Percentiles rank a stretch among this genome's conserved stretches.
phyloP scores from a whole-genome alignment of 2,797 vertebrate genomes.

The Gymnodraco acuticeps region DNA sequence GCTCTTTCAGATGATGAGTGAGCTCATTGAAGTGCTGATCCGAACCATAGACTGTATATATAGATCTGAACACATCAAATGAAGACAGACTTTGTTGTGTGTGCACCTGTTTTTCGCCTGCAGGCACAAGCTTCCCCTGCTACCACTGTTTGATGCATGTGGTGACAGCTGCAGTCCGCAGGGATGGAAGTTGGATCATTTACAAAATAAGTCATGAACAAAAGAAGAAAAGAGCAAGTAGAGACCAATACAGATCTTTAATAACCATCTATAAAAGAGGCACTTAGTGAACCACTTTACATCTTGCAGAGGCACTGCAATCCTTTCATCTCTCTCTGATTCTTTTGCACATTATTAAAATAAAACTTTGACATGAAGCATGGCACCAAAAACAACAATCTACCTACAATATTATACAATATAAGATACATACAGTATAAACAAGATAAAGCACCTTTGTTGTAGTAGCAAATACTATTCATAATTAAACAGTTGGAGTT shows the following conservation, averaged over 20 bases:
- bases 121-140: conserved; percentile 62
- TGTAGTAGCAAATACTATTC: conserved; percentile 86
- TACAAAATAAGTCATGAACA: conserved; percentile 68
- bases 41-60: too few relatives aligned
- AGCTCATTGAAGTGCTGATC: conserved; percentile 57
- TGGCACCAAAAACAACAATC: conserved; percentile 91
- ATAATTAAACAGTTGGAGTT: conserved; percentile 89
- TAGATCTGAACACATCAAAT: conserved; percentile 37
- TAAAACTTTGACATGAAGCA: conserved; percentile 93
- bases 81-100: conserved; percentile 67
- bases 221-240: conserved; percentile 70
- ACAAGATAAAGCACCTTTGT: conserved; percentile 91
- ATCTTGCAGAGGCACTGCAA: conserved; percentile 85
- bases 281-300: conserved; percentile 90
- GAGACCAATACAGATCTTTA: conserved; percentile 86
- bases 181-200: conserved; percentile 67
- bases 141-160: conserved; percentile 67
- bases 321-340: conserved; percentile 87
- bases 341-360: conserved; percentile 95
- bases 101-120: conserved; percentile 76
- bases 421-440: conserved; percentile 90
- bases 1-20: conserved; percentile 60
- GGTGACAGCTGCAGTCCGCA: conserved; percentile 72
- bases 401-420: conserved; percentile 94
- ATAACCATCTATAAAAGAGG: conserved; percentile 89